Evolutionary conservation across 1,140 invertebrate species (phyloP).

Genomic region (Coboldia fuscipes): DNA sequence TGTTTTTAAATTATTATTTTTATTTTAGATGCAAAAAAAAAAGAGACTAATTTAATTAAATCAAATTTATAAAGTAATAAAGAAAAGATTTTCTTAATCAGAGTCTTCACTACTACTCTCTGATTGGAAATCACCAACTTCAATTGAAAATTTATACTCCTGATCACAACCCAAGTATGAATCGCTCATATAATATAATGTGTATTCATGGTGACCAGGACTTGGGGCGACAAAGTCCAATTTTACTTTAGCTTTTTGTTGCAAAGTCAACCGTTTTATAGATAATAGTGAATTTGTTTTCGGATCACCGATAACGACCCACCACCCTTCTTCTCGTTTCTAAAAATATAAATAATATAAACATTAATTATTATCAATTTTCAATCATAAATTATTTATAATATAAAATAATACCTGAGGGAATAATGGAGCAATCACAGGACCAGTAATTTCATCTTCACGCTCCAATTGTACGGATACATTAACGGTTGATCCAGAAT

Average conservation of each 20-base stretch:
- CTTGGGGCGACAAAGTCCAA: constrained; percentile 86
- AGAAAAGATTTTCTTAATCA: constrained; percentile 17
- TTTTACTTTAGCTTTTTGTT: constrained; percentile 84
- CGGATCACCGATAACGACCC: constrained; percentile 96
- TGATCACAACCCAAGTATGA: constrained; percentile 97
- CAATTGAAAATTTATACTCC: constrained; percentile 73
- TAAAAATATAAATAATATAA: constrained; percentile 21
- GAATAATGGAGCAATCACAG: constrained; percentile 95
- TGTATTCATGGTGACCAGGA: constrained; percentile 71
- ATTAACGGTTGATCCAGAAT: constrained; percentile 62
- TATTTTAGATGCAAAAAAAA: no score
- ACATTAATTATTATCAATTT: constrained; percentile 1
- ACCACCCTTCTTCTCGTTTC: constrained; percentile 99
- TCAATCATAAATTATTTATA: no score
- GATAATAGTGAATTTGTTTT: constrained; percentile 85
- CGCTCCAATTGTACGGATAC: constrained; percentile 83
- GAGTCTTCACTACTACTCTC: constrained; percentile 33
- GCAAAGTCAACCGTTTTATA: constrained; percentile 86
- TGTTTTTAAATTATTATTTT: no score
- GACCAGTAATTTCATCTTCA: constrained; percentile 90
- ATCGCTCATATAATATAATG: constrained; percentile 97
- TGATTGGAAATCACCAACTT: constrained; percentile 49
- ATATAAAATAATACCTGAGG: constrained; percentile 43
- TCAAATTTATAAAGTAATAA: neutral
- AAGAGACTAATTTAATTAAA: no score